Percentiles rank a stretch among this genome's conserved stretches.
phyloP scores from a whole-genome alignment of 2,797 vertebrate species.

The Micrastur ruficollis region DNA sequence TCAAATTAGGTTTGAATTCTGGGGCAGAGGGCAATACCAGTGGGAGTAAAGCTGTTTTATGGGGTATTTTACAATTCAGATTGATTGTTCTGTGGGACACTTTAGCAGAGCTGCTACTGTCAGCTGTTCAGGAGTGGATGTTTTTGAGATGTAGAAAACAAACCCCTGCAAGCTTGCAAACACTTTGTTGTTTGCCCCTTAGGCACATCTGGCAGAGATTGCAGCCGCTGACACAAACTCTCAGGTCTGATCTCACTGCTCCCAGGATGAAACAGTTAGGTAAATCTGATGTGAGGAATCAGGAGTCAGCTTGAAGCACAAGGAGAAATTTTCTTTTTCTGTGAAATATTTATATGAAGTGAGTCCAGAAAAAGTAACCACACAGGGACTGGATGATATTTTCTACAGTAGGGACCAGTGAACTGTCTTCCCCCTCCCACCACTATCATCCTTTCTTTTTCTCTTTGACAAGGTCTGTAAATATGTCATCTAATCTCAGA shows the following conservation, averaged over 20 bases:
- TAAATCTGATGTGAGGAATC: slow-evolving; percentile 42
- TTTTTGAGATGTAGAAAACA: slow-evolving; percentile 55
- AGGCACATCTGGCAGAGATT: slow-evolving; percentile 29
- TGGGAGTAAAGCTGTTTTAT: not conserved
- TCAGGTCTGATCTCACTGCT: slow-evolving; percentile 41
- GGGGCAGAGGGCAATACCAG: not conserved
- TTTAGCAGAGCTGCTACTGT: slow-evolving; percentile 30
- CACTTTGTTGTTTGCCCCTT: slow-evolving; percentile 53
- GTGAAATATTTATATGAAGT: slow-evolving; percentile 65
- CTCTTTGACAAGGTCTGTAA: slow-evolving; percentile 54
- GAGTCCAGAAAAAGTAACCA: not conserved
- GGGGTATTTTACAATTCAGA: slow-evolving; percentile 36
- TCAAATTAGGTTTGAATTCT: slow-evolving; percentile 8
- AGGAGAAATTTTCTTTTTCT: slow-evolving; percentile 50
- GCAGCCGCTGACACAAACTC: slow-evolving; percentile 10
- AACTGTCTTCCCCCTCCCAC: not conserved
- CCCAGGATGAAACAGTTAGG: slow-evolving; percentile 59
- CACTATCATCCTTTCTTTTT: slow-evolving; percentile 59
- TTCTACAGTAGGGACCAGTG: slow-evolving; percentile 41
- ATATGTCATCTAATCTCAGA: slow-evolving; percentile 17
- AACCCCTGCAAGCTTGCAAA: slow-evolving; percentile 27
- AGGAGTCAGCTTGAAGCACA: slow-evolving; percentile 28
- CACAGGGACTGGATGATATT: not conserved
- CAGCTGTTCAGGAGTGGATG: slow-evolving; percentile 12
- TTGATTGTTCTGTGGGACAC: slow-evolving; percentile 11